phyloP scores from a whole-genome alignment of 2,113 vertebrate genomes.

The Marmota flaviventris region DNA sequence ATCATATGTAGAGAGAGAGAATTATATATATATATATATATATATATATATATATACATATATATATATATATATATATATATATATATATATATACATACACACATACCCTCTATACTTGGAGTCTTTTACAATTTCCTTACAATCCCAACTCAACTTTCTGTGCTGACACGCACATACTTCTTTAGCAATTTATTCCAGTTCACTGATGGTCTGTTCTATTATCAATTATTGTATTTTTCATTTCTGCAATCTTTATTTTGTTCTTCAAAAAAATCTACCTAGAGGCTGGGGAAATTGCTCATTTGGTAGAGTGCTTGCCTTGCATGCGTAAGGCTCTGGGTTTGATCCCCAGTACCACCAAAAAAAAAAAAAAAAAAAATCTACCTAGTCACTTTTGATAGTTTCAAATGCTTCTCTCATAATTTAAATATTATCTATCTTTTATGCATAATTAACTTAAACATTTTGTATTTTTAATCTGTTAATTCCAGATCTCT shows the following conservation, averaged over 20 bases:
- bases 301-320: no score
- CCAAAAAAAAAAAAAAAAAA: no score
- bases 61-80: no score
- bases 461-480: background rate
- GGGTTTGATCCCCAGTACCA: no score
- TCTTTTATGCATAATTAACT: background rate
- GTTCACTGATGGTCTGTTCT: background rate
- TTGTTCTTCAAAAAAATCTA: background rate
- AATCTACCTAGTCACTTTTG: background rate
- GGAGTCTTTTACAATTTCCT: background rate
- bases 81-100: no score
- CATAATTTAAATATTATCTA: background rate
- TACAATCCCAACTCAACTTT: background rate
- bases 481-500: no score
- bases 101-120: no score
- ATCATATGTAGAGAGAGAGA: no score
- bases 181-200: background rate
- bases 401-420: background rate
- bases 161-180: background rate
- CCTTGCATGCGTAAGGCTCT: no score
- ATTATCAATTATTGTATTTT: background rate
- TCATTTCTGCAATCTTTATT: background rate
- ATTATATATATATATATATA: no score
- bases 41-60: no score
- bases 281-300: no score